A percentile compares a stretch with the other conserved stretches of the same genome.
Conservation (phyloP, 2,888 invertebrate genomes). For the Pristionchus arcanus region DNA sequence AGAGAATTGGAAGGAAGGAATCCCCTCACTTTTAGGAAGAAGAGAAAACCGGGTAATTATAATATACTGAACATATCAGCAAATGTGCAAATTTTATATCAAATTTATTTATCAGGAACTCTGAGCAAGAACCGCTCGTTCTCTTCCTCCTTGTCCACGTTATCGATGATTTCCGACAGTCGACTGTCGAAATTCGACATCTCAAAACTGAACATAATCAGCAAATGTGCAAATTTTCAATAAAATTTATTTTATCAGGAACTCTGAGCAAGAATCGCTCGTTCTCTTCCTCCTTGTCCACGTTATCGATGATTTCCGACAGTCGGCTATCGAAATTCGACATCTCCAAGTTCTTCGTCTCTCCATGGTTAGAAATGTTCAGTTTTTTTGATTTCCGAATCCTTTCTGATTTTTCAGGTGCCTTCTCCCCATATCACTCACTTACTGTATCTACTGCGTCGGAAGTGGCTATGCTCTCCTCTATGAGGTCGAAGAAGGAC, state of each 20-base stretch:
- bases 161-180: not conserved
- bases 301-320: not conserved
- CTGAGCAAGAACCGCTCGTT: conserved; percentile 3
- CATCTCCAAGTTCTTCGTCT: not conserved
- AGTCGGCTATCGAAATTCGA: not conserved
- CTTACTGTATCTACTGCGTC: conserved; percentile 25
- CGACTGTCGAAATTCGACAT: not conserved
- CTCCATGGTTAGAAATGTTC: not conserved
- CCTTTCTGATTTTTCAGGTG: no score
- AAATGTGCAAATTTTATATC: not conserved
- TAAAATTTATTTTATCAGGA: no score
- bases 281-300: not conserved
- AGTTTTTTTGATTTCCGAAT: no score
- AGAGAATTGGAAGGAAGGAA: conserved; percentile 4
- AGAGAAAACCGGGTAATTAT: not conserved
- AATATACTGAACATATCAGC: not conserved
- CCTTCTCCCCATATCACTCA: not conserved
- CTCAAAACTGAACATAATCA: no score
- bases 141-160: not conserved
- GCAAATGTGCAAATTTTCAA: no score
- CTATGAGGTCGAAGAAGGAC: conserved; percentile 39
- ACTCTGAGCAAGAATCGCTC: not conserved
- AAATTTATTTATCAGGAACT: not conserved
- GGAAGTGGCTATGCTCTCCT: not conserved
- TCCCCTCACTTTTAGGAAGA: not conserved